Evolutionary conservation across 2,888 invertebrate genomes (phyloP).

Genomic region (Apantesis nais): DNA sequence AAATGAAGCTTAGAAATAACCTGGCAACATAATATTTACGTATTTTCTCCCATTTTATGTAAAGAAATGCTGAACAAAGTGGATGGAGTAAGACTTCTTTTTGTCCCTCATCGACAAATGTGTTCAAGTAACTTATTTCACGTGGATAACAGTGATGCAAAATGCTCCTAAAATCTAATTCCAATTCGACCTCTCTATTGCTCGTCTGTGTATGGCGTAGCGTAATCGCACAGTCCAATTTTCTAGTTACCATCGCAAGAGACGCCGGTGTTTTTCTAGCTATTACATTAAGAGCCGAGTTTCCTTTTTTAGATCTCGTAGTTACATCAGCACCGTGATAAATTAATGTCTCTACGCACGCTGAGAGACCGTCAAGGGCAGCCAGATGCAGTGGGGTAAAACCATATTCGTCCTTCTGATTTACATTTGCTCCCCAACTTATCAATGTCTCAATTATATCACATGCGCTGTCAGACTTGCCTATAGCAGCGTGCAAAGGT

Average conservation of each 20-base stretch:
- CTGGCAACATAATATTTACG: slow-evolving; percentile 94
- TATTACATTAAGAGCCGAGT: slow-evolving; percentile 93
- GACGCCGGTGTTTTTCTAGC: slow-evolving; percentile 95
- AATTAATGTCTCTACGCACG: slow-evolving; percentile 93
- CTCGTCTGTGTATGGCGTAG: slow-evolving; percentile 92
- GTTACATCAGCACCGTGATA: slow-evolving; percentile 96
- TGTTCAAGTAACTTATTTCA: slow-evolving; percentile 94
- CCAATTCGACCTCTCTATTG: slow-evolving; percentile 92
- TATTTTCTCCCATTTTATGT: slow-evolving; percentile 96
- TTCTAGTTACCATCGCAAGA: slow-evolving; percentile 92
- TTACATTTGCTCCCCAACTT: slow-evolving; percentile 92
- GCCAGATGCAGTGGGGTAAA: slow-evolving; percentile 94
- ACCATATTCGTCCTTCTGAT: slow-evolving; percentile 93
- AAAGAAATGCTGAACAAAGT: slow-evolving; percentile 93
- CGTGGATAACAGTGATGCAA: slow-evolving; percentile 93
- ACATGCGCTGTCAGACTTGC: slow-evolving; percentile 92
- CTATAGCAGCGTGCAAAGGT: slow-evolving; percentile 93
- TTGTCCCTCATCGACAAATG: slow-evolving; percentile 95
- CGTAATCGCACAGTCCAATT: slow-evolving; percentile 92
- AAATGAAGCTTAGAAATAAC: slow-evolving; percentile 91
- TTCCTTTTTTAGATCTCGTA: slow-evolving; percentile 94
- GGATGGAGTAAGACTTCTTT: slow-evolving; percentile 95
- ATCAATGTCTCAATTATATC: slow-evolving; percentile 92
- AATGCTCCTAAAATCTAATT: slow-evolving; percentile 93
- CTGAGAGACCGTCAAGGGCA: slow-evolving; percentile 93